These are phyloP conservation scores for Lasioglossum lativentre DNA, from an alignment of 2,888 invertebrate genomes.

Conservation along the genomic window DNA sequence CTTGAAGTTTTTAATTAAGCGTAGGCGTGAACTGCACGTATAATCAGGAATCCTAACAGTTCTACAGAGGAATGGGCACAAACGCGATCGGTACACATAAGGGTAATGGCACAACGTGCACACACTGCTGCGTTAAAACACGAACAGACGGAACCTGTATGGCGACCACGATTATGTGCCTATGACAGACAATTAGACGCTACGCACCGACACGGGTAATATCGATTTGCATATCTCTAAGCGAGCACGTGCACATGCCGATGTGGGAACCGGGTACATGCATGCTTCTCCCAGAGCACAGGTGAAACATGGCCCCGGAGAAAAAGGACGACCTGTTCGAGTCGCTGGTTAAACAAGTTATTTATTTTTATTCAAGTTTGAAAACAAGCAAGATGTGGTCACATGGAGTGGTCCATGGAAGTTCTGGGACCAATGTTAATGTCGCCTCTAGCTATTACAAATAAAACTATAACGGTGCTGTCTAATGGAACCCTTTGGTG, in stretches of 20 bases:
- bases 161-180: conserved; percentile 42
- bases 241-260: conserved; percentile 43
- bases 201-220: conserved; percentile 43
- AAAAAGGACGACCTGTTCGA: background rate
- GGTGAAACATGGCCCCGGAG: background rate
- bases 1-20: background rate
- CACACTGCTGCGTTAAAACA: conserved; percentile 28
- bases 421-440: background rate
- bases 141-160: conserved; percentile 26
- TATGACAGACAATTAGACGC: conserved; percentile 59
- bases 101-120: background rate
- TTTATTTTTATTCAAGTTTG: background rate
- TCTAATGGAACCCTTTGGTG: background rate
- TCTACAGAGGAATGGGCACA: background rate
- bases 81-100: conserved; percentile 23
- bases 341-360: background rate
- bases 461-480: background rate
- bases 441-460: background rate
- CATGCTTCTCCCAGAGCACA: background rate
- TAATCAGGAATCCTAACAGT: conserved; percentile 7
- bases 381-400: background rate
- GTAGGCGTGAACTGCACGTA: background rate
- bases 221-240: conserved; percentile 56
- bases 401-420: background rate
- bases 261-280: conserved; percentile 25